Evolutionary conservation across 2,113 vertebrate species (phyloP), one percentile per base, ranked within the genome.

Genomic region (Datnioides undecimradiatus): DNA sequence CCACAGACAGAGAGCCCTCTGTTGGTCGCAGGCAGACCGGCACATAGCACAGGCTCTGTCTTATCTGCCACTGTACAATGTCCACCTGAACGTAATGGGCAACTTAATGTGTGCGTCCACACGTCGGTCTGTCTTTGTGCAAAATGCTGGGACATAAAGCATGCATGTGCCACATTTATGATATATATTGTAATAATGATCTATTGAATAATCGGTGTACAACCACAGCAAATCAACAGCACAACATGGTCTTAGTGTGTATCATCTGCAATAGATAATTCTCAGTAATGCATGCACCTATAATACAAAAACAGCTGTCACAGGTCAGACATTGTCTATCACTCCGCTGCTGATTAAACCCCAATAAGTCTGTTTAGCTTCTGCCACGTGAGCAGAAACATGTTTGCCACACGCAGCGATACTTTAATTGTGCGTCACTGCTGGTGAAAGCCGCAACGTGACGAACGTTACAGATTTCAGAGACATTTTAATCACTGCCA

Each of bases 21-120:
- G 76, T 6, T 86, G 86, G 78, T 52, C 69, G 71, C 49, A 81
- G n/a, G 0, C 23, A 52, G 66, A 59, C 0, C 33, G 58, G 34
- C 40, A 77, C 16, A 38, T 0, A n/a, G 17, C 16, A 67, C 31
- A 75, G 2, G 4, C 46, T 60, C 23, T 4, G 27, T 43, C 27
- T 36, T 3, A 48, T 41, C 46, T 25, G 29, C 33, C 68, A 49
- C 43, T 52, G 27, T 45, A 40, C 19, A 38, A 25, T 13, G 21
- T 17, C 34, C 27, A 25, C 5, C 25, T 33, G 1, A 34, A 71
- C 19, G 12, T 14, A 34, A 23, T 1, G 27, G 27, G 38, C 27
- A 27, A 14, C 41, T 31, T 31, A 23, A 40, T 45, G 8, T 12
- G 2, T 21, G 19, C 55, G 41, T 43, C 23, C 13, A n/a, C n/a